Conservation (phyloP, 2,797 vertebrate species). For the Sebastes matsubarae region DNA sequence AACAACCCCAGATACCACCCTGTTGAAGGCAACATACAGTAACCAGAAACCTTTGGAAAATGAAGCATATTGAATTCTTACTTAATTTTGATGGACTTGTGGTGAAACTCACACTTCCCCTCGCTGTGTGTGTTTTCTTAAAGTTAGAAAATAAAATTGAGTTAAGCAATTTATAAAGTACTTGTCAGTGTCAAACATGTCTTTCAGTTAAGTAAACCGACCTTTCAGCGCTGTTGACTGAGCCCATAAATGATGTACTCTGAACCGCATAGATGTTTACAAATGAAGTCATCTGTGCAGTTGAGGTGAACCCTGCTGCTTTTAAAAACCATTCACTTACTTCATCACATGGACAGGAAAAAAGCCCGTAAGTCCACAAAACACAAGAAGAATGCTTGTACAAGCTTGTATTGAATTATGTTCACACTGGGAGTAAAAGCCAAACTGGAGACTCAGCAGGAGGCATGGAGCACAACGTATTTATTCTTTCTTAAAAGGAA, state of each 20-base stretch:
- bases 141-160: conserved; percentile 10
- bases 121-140: background rate
- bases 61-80: fast-evolving
- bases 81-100: background rate
- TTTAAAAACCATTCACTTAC: background rate
- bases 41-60: background rate
- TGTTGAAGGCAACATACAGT: background rate
- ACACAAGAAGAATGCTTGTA: conserved; percentile 22
- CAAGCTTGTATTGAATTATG: conserved; percentile 38
- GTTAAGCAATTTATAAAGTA: conserved; percentile 20
- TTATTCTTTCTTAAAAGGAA: conserved; percentile 22
- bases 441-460: conserved; percentile 35
- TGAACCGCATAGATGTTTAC: conserved; percentile 36
- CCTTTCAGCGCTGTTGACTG: conserved; percentile 26
- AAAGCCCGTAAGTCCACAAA: conserved; percentile 12
- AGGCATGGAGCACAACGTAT: conserved; percentile 16
- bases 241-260: conserved; percentile 40
- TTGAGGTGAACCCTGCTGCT: conserved; percentile 16
- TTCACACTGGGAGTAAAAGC: conserved; percentile 32
- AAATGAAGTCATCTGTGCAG: conserved; percentile 27
- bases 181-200: conserved; percentile 33
- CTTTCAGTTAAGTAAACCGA: conserved; percentile 40
- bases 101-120: background rate
- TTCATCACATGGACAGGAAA: conserved; percentile 10
- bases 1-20: background rate